Evolutionary conservation across 2,113 vertebrate genomes (phyloP), one percentile per base, ranked within the genome.

Genomic region (Collichthys lucidus): DNA sequence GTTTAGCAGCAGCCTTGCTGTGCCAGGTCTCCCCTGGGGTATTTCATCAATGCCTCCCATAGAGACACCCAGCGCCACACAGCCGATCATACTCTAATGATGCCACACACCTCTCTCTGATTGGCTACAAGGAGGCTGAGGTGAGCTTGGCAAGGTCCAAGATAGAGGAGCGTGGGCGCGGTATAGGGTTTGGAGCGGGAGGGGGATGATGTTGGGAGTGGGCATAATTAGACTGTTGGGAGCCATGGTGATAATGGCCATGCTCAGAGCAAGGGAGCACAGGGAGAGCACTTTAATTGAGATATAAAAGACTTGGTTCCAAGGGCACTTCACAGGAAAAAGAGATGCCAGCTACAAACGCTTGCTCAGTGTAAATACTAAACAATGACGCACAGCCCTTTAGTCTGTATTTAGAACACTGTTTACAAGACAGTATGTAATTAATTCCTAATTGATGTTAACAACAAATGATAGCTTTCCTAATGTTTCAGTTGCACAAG

Each of bases 261-360:
- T 53, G 85, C 89, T 93, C 90, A 74, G 87, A 90, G 86, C 82
- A 80, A 53, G 53, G 85, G 79, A 85, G 89, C 87, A 74, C 75
- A 84, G 87, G 88, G 91, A 93, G 88, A 89, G 88, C 88, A 91
- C 86, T 92, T 93, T 92, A 92, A 93, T 94, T 93, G 92, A 93
- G 90, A 90, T 88, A 89, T 91, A 83, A 90, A 93, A 91, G 75
- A 83, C 85, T 77, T 82, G 84, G 85, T 89, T 90, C 89, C 89
- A 93, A 90, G 90, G 91, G 89, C 87, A 91, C 88, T 83, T 88
- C 84, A 42, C 81, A 89, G 74, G 78, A 84, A 90, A 40, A 81
- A 70, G 86, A 84, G 75, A 86, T 89, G 86, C 81, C 86, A 86
- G 80, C 85, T 50, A 71, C 80, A 86, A 88, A 86, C 77, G 86